Conservation (phyloP, 2,888 invertebrate species). For the Frankliniella intonsa region DNA sequence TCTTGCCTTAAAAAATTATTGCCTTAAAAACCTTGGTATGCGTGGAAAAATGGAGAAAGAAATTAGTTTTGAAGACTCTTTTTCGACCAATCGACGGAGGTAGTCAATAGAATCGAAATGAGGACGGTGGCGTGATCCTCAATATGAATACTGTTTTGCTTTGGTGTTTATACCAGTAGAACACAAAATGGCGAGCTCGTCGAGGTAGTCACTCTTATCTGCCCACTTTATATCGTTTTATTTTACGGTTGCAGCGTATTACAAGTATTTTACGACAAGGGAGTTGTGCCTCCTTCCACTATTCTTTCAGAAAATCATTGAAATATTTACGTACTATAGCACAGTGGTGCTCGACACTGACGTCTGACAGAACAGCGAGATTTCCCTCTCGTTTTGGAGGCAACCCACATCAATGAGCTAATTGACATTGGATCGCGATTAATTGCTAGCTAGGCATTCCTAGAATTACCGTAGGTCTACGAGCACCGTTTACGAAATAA, state of each 20-base stretch:
- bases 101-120: no score
- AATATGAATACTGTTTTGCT: not conserved
- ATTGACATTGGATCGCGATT: not conserved
- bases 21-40: no score
- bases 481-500: not conserved
- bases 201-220: not conserved
- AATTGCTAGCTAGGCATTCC: not conserved
- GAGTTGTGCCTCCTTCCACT: not conserved
- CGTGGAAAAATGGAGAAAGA: no score
- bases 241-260: not conserved
- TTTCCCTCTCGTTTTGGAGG: not conserved
- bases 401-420: not conserved
- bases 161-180: not conserved
- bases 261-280: not conserved
- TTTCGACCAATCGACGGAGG: no score
- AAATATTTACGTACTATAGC: not conserved
- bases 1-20: no score
- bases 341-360: not conserved
- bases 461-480: not conserved
- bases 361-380: not conserved
- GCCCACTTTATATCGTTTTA: not conserved
- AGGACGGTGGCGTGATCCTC: no score
- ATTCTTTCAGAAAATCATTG: not conserved
- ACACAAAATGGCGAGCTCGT: conserved; percentile 10
- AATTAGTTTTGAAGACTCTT: no score